Evolutionary conservation across 1,140 invertebrate genomes (phyloP), one percentile per base, ranked within the genome.

Genomic region (Cyclina sinensis): DNA sequence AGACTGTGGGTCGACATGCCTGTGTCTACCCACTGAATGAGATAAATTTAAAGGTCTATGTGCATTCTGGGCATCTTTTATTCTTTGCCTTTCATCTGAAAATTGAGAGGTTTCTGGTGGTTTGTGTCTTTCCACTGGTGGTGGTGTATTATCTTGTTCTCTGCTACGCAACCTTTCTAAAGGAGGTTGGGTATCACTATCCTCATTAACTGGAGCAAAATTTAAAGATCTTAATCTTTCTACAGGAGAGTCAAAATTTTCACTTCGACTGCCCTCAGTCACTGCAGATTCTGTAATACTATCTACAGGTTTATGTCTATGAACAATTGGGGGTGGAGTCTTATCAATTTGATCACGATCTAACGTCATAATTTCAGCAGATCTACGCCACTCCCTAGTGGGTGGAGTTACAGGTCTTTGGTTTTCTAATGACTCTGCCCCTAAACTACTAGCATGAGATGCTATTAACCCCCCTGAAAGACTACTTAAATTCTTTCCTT

Each of bases 241-340:
- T 7, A 87, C 74, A n/a, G 84, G 84, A 2, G 84, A 86, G n/a
- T 87, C 85, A 80, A 87, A 87, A 65, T 76, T 79, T 37, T 73
- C 70, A 70, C 24, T 80, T 0, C 46, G 32, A 51, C 27, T 78
- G 2, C 85, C 51, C 5, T 87, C 85, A 16, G 37, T n/a, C 11
- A 51, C 1, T 35, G 46, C 27, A 12, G 27, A 27, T 46, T 86
- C 83, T 9, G 76, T 32, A 5, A 30, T n/a, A 30, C 62, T 51
- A 59, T 87, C 51, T n/a, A 73, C 27, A 35, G 81, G 51, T 48
- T 78, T 76, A 70, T 87, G 74, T 70, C 85, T 87, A 62, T 87
- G 85, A 59, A 87, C 85, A 59, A 87, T 80, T 35, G 85, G 85
- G 32, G 85, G 85, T 32, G 85, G 83, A 11, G 85, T 78, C 12